phyloP scores from a whole-genome alignment of 2,888 invertebrate species.

The Tortrix viridana region DNA sequence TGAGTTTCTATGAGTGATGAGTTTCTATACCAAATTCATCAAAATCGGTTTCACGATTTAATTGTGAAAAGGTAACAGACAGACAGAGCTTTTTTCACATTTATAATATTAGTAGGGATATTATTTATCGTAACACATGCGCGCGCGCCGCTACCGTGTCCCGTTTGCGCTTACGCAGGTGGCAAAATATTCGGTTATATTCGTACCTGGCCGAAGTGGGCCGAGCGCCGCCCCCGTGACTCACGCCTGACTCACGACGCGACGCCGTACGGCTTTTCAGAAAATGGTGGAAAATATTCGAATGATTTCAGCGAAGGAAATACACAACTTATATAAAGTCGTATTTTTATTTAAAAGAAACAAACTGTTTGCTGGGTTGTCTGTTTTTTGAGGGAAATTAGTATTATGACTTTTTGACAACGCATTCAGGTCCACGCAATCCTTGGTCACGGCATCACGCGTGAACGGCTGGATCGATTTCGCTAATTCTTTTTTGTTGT shows the following conservation, averaged over 20 bases:
- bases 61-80: too few species aligned
- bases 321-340: background rate
- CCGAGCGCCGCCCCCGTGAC: constrained; percentile 56
- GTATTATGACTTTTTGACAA: too few species aligned
- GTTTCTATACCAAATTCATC: too few species aligned
- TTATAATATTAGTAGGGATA: constrained; percentile 37
- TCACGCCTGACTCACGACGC: constrained; percentile 35
- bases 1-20: too few species aligned
- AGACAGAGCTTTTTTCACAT: too few species aligned
- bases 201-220: constrained; percentile 76
- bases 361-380: too few species aligned
- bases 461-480: too few species aligned
- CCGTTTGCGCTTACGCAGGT: constrained; percentile 68
- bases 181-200: constrained; percentile 79
- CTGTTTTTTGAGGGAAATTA: too few species aligned
- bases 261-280: constrained; percentile 28
- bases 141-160: constrained; percentile 52
- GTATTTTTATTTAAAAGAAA: background rate
- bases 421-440: too few species aligned
- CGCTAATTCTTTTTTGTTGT: too few species aligned
- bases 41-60: too few species aligned
- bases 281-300: constrained; percentile 12
- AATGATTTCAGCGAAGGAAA: background rate
- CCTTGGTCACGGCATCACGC: too few species aligned
- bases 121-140: constrained; percentile 39